phyloP scores from a whole-genome alignment of 2,113 vertebrate genomes.

The Semnopithecus entellus region DNA sequence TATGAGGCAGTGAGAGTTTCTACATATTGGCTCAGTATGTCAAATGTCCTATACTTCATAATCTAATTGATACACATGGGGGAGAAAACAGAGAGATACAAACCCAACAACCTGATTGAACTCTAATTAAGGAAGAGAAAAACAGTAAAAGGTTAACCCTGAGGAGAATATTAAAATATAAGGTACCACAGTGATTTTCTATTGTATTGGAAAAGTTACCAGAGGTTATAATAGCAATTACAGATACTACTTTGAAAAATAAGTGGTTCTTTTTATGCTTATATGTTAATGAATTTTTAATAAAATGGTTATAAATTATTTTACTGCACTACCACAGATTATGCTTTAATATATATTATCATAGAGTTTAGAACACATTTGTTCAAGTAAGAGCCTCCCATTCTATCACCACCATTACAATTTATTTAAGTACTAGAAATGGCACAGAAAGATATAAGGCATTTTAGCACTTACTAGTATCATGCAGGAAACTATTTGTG shows the following conservation, averaged over 20 bases:
- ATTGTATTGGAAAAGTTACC: not conserved
- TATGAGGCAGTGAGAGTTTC: not conserved
- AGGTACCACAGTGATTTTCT: not conserved
- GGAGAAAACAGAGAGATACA: not conserved
- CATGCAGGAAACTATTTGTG: not conserved
- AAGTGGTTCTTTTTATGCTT: not conserved
- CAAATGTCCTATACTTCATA: not conserved
- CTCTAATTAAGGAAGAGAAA: not conserved
- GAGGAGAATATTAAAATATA: not conserved
- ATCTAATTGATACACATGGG: not conserved
- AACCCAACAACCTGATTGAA: not conserved
- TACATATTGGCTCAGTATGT: not conserved
- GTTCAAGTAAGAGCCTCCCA: not conserved
- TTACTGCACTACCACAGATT: not conserved
- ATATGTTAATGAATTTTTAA: not conserved
- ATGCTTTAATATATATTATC: not conserved
- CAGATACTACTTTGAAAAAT: not conserved
- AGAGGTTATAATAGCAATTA: conserved; percentile 27
- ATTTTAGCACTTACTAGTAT: not conserved
- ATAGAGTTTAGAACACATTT: conserved; percentile 6
- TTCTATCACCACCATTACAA: not conserved
- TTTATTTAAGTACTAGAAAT: conserved; percentile 5
- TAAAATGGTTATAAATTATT: conserved; percentile 25
- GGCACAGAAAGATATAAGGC: not conserved
- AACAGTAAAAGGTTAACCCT: not conserved